Percentiles rank a stretch among this genome's conserved stretches.
These are phyloP conservation scores for Siniperca undulata DNA, from an alignment of 2,797 vertebrate genomes.

Conservation along the genomic window DNA sequence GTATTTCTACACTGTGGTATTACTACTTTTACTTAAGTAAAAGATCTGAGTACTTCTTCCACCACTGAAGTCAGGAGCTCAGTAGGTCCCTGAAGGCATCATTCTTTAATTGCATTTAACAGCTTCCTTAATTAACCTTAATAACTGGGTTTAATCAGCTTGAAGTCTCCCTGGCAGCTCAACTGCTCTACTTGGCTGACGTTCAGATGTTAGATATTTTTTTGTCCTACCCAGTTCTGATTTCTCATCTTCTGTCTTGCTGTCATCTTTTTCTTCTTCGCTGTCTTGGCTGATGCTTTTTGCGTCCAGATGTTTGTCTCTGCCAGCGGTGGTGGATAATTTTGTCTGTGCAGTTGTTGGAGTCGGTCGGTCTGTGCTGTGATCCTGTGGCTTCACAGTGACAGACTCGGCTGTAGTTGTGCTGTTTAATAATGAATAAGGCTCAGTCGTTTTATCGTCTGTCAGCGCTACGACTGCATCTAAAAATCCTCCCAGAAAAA, in stretches of 20 bases:
- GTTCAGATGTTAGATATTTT: background rate
- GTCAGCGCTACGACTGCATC: conserved; percentile 10
- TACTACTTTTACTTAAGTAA: background rate
- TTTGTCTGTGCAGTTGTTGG: conserved; percentile 40
- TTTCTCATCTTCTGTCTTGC: conserved; percentile 33
- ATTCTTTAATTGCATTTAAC: background rate
- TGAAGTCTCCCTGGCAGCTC: background rate
- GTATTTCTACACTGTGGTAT: background rate
- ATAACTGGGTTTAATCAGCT: background rate
- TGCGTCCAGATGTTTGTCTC: conserved; percentile 18
- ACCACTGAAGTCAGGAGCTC: background rate
- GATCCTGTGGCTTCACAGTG: conserved; percentile 24
- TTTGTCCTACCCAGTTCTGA: conserved; percentile 60
- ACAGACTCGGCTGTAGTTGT: conserved; percentile 37
- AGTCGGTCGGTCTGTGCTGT: conserved; percentile 18
- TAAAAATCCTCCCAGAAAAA: conserved; percentile 55
- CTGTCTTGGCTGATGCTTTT: background rate
- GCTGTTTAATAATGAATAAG: conserved; percentile 13
- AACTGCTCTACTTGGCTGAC: background rate
- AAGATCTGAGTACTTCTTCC: background rate
- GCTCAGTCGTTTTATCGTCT: conserved; percentile 29
- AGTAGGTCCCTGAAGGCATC: conserved; percentile 36
- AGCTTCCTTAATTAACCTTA: background rate
- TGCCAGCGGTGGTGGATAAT: conserved; percentile 15
- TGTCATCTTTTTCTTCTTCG: conserved; percentile 6